Evolutionary conservation across 2,113 vertebrate genomes (phyloP).

Genomic region (Varanus komodoensis): DNA sequence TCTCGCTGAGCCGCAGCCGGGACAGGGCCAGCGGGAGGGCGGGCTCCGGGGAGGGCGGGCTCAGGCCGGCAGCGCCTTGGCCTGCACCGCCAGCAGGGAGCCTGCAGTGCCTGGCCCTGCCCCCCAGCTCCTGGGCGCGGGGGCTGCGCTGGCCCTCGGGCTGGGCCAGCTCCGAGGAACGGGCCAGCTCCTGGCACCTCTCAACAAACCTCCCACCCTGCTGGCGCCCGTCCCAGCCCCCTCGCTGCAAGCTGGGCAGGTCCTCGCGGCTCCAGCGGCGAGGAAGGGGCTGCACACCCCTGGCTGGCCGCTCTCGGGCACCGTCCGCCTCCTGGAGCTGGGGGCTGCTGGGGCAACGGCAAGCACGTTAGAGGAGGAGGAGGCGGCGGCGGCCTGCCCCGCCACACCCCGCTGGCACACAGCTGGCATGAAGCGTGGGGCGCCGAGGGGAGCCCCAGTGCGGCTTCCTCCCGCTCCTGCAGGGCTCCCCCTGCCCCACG

Average conservation of each 20-base stretch:
- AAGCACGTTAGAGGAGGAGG: not conserved
- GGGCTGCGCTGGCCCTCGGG: conserved; percentile 70
- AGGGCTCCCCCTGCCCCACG: too few species aligned
- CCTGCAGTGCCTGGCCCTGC: conserved; percentile 37
- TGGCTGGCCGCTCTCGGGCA: conserved; percentile 20
- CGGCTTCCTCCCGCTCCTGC: not conserved
- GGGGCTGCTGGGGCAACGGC: conserved; percentile 64
- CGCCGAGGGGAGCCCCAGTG: too few species aligned
- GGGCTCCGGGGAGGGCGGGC: conserved; percentile 39
- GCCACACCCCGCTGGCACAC: too few species aligned
- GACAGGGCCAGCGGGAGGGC: not conserved
- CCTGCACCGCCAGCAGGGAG: conserved; percentile 38
- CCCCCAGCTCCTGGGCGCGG: conserved; percentile 72
- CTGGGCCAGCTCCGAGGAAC: conserved; percentile 68
- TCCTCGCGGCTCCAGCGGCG: not conserved
- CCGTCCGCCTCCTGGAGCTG: conserved; percentile 74
- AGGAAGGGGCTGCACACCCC: conserved; percentile 37
- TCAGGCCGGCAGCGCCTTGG: conserved; percentile 48
- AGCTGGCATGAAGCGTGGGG: too few species aligned
- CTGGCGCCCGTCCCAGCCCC: not conserved
- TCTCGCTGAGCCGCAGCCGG: not conserved
- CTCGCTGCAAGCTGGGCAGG: not conserved
- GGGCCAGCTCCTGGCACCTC: conserved; percentile 84
- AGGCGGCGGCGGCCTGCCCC: too few species aligned
- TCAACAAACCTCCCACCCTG: conserved; percentile 80